These are phyloP conservation scores for Pseudotriccus pelzelni DNA, from an alignment of 2,797 vertebrate species.

Conservation along the genomic window DNA sequence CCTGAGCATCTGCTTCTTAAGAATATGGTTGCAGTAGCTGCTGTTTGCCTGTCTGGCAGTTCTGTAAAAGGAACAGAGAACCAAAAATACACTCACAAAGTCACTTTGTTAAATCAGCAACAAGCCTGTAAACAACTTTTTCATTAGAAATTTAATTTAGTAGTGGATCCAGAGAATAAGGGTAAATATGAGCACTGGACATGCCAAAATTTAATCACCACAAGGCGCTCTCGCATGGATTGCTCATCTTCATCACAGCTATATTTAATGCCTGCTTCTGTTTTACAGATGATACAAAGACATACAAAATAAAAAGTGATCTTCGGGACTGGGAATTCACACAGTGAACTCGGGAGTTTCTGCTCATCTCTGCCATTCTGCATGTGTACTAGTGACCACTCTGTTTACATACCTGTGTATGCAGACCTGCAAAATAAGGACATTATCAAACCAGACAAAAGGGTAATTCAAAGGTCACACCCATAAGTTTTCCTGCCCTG, in stretches of 20 bases:
- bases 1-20: not conserved
- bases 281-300: not conserved
- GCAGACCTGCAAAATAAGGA: not conserved
- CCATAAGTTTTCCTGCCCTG: not conserved
- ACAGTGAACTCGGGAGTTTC: not conserved
- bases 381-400: not conserved
- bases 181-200: not conserved
- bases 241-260: not conserved
- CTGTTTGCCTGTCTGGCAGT: not conserved
- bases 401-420: not conserved
- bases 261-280: not conserved
- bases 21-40: not conserved
- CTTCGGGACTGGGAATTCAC: not conserved
- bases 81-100: not conserved
- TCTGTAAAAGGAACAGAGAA: not conserved
- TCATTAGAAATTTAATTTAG: not conserved
- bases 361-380: not conserved
- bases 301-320: not conserved
- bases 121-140: not conserved
- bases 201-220: not conserved
- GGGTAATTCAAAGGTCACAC: not conserved
- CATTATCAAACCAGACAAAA: not conserved
- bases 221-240: rapidly evolving
- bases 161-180: not conserved
- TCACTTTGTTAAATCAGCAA: not conserved